Percentiles rank a stretch among this genome's conserved stretches.
Evolutionary conservation across 2,888 invertebrate species (phyloP).

Genomic region (Cosmorhoe ocellata): DNA sequence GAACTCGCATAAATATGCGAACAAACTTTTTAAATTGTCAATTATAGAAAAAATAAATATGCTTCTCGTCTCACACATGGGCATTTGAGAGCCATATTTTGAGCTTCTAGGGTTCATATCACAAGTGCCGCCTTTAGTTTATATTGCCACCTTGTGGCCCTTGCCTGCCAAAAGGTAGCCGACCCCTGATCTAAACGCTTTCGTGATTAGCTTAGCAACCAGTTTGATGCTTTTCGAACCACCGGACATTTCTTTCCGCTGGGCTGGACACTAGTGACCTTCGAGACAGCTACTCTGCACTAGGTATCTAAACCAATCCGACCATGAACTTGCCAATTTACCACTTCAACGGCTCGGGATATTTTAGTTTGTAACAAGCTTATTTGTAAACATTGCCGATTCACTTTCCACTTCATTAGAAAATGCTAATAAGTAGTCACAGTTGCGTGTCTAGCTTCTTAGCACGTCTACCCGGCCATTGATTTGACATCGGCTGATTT

Average conservation of each 20-base stretch:
- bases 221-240: neutral
- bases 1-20: no score
- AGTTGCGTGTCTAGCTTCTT: constrained; percentile 10
- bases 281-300: constrained; percentile 15
- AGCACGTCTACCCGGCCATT: constrained; percentile 7
- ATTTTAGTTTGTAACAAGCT: constrained; percentile 4
- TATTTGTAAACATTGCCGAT: constrained; percentile 13
- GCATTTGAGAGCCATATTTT: no score
- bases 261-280: constrained; percentile 21
- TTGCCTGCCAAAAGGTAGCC: no score
- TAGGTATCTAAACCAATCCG: constrained; percentile 2
- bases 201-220: neutral
- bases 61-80: no score
- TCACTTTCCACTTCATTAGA: constrained; percentile 14
- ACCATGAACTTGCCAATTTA: constrained; percentile 21
- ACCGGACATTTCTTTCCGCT: constrained; percentile 14
- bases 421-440: constrained; percentile 6
- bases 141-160: no score
- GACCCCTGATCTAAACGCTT: no score
- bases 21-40: no score
- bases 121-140: no score
- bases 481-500: constrained; percentile 3
- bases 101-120: no score
- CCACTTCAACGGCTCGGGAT: constrained; percentile 4
- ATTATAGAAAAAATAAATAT: no score